Evolutionary conservation across 2,888 invertebrate species (phyloP).

Genomic region (Andrena dorsata): DNA sequence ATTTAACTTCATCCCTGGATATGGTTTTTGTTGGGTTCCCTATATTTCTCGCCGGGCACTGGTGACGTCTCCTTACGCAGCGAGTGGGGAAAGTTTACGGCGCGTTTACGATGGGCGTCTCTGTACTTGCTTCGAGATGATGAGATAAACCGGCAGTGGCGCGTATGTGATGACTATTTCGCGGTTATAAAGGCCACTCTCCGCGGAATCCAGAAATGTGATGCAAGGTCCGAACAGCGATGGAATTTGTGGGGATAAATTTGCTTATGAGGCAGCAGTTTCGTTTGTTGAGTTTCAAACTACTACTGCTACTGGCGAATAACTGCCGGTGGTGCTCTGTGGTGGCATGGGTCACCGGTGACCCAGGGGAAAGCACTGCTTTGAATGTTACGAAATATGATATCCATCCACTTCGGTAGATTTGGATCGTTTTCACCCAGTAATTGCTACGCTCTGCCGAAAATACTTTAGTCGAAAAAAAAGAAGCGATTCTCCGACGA

Average conservation of each 20-base stretch:
- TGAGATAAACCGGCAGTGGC: not conserved
- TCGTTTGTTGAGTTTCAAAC: too few relatives aligned
- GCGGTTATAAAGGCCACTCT: slow-evolving; percentile 14
- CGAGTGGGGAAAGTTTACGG: slow-evolving; percentile 30
- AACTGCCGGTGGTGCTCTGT: too few relatives aligned
- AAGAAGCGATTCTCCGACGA: too few relatives aligned
- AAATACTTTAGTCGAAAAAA: too few relatives aligned
- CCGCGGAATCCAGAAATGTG: slow-evolving; percentile 2
- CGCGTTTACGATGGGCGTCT: slow-evolving; percentile 17
- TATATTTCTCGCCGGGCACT: not conserved
- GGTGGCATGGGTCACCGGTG: too few relatives aligned
- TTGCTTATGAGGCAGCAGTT: not conserved
- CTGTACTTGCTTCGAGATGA: slow-evolving; percentile 8
- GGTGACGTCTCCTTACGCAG: slow-evolving; percentile 1
- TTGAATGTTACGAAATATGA: too few relatives aligned
- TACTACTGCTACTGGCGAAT: too few relatives aligned
- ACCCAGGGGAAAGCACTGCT: too few relatives aligned
- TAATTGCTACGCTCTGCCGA: too few relatives aligned
- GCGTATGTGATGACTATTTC: not conserved
- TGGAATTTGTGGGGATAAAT: not conserved
- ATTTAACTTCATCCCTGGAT: slow-evolving; percentile 1
- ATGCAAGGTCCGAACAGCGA: slow-evolving; percentile 1
- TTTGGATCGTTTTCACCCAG: too few relatives aligned
- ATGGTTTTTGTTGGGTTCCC: slow-evolving; percentile 21
- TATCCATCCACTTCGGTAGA: too few relatives aligned